Base-by-base conservation (phyloP, 2,797 vertebrate species). In the Odontamblyopus lacepedii region DNA sequence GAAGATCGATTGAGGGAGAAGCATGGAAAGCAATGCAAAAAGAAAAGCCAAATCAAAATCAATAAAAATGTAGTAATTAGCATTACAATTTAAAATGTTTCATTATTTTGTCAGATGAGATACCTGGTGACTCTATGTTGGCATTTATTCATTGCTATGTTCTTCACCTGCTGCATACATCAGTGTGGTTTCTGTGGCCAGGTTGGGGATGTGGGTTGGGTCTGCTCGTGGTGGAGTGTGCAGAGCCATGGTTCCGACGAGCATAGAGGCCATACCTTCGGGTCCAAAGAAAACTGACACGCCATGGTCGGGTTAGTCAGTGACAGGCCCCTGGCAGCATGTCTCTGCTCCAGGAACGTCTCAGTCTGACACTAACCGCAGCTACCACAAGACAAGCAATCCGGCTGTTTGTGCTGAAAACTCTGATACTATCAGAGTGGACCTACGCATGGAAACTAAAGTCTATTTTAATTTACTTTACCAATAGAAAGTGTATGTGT, bases 311-410 rank as follows among this genome's bases (percentile, higher is more conserved):
- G 76, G 86, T 89, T 78, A 78, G 86, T 86, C 81, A 68, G 83
- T 83, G 84, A 82, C 83, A 81, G 74, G 77, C 78, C 83, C 70
- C 85, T 83, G 79, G 75, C 80, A 87, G 82, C 78, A 85, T 82
- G 80, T 82, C 77, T 83, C 78, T 67, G 74, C 74, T 83, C 86
- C 81, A 73, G 65, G 77, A 83, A 74, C 84, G 74, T 86, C 82
- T 90, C 88, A 81, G 85, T 83, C 81, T 88, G 86, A 90, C 87
- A 86, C 77, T 75, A 90, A 91, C 90, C 90, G 85, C 91, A 88
- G 78, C 83, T 77, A 88, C 88, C 87, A 70, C 89, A 90, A 85
- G 79, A 85, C 83, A 88, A 83, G 85, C 78, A 74, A 60, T 62
- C 61, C 77, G 73, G 78, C 77, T 79, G 81, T 67, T 75, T 76